phyloP scores from a whole-genome alignment of 2,797 vertebrate genomes.

The Leucoraja ocellata region DNA sequence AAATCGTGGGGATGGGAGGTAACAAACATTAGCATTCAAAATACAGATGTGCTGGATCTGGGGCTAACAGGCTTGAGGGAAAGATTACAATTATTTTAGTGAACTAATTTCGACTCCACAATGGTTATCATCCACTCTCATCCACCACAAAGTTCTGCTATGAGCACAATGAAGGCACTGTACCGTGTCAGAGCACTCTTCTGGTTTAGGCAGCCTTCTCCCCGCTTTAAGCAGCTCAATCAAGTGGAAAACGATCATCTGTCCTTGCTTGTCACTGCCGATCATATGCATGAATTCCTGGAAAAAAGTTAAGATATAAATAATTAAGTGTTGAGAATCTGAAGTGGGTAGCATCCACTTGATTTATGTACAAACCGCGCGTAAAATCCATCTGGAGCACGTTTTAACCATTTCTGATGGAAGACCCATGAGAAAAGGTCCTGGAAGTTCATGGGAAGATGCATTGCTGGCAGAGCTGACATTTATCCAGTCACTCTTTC shows the following conservation, averaged over 20 bases:
- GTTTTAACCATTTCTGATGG: too few relatives aligned
- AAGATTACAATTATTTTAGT: not conserved
- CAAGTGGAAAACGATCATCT: conserved; percentile 97
- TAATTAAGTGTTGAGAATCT: too few relatives aligned
- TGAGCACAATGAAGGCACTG: not conserved
- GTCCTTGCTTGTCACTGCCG: conserved; percentile 92
- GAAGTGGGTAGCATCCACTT: too few relatives aligned
- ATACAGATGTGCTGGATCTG: not conserved
- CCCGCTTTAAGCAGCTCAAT: conserved; percentile 80
- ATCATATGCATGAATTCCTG: conserved; percentile 97
- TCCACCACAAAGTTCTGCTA: too few relatives aligned
- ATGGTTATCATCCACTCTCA: too few relatives aligned
- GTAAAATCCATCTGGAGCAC: too few relatives aligned
- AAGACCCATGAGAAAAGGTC: too few relatives aligned
- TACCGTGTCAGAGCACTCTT: conserved; percentile 80
- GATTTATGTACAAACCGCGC: too few relatives aligned
- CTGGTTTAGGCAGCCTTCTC: conserved; percentile 75
- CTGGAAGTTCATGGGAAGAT: too few relatives aligned
- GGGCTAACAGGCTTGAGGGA: not conserved
- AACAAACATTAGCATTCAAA: not conserved
- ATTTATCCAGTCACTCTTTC: too few relatives aligned
- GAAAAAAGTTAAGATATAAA: conserved; percentile 41
- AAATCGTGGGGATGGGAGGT: not conserved
- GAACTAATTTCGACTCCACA: too few relatives aligned
- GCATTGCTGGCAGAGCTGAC: too few relatives aligned